Percentiles rank a stretch among this genome's conserved stretches.
Evolutionary conservation across 2,113 vertebrate species (phyloP).

Genomic region (Notechis scutatus): DNA sequence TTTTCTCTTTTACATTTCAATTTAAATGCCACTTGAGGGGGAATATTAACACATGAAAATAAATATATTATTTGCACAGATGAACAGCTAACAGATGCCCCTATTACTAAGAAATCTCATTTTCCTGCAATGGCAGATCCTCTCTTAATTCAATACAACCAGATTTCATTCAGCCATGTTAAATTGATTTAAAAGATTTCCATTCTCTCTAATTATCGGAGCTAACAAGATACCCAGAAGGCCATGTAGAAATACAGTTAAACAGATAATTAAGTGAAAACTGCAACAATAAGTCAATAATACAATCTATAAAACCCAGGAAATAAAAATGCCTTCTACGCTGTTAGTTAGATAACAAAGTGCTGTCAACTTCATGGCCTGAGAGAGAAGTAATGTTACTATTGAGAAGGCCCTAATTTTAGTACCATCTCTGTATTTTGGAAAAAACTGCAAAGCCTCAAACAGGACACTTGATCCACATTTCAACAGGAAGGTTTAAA

Average conservation of each 20-base stretch:
- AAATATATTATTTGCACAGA: slow-evolving; percentile 2
- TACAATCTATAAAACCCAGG: background rate
- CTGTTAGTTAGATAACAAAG: background rate
- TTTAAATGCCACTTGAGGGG: slow-evolving; percentile 3
- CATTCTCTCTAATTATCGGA: background rate
- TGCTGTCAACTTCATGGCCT: background rate
- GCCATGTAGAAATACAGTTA: background rate
- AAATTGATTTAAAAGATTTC: background rate
- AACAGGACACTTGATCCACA: background rate
- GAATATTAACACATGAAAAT: slow-evolving; percentile 2
- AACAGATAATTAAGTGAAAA: background rate
- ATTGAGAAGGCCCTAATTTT: background rate
- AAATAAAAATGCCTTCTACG: background rate
- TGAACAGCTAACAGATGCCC: slow-evolving; percentile 4
- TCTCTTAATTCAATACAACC: background rate
- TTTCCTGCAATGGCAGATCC: background rate
- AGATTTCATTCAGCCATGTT: background rate
- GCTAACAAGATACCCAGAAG: background rate
- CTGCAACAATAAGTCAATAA: background rate
- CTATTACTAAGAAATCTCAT: background rate
- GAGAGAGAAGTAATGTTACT: background rate
- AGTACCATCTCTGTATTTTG: background rate
- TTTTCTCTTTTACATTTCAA: slow-evolving; percentile 30
- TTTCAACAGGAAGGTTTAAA: background rate
- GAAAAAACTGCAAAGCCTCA: background rate